Base-by-base conservation (phyloP, 1,140 invertebrate species). In the Drosophila quadrilineata region DNA sequence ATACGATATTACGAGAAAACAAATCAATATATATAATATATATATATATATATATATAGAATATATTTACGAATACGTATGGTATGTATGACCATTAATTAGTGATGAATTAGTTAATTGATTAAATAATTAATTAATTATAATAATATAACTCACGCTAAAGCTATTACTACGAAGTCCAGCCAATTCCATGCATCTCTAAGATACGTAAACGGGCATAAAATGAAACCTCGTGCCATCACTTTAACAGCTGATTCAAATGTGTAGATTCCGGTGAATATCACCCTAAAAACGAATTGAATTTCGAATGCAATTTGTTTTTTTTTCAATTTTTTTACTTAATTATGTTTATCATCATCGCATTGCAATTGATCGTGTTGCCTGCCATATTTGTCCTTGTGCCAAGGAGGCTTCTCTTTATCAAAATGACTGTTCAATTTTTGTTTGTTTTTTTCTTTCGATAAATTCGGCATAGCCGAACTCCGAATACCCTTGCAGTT, bases 131-230 rank as follows among this genome's bases (percentile, higher is more conserved):
- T 45, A n/a, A n/a, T n/a, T n/a, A n/a, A n/a, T n/a, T n/a, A n/a
- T 59, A 71, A 67, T 71, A 71, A 63, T 79, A 60, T 80, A 94
- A 98, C 97, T 98, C 96, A 99, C 97, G 98, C 97, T 96, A 98
- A 96, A 93, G 97, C 94, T 94, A 99, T 98, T 93, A 99, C 98
- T 94, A 98, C 95, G 95, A 99, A 99, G 95, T 99, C 98, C 93
- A 99, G 94, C 97, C 98, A 99, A 95, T 99, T 99, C 98, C 98
- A 99, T 93, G 97, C 96, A 95, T 99, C 98, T 95, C 98, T 95
- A 94, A 99, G 96, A 95, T 99, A 99, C 93, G 98, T 99, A 94
- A 98, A 99, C 92, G 95, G 95, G 94, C 98, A 95, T 92, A 99
- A 94, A 93, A 99, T 97, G 94, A 99, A 99, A 93, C 98, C 98